phyloP scores from a whole-genome alignment of 35 echinoderm and acorn worm species.

The Lytechinus pictus region DNA sequence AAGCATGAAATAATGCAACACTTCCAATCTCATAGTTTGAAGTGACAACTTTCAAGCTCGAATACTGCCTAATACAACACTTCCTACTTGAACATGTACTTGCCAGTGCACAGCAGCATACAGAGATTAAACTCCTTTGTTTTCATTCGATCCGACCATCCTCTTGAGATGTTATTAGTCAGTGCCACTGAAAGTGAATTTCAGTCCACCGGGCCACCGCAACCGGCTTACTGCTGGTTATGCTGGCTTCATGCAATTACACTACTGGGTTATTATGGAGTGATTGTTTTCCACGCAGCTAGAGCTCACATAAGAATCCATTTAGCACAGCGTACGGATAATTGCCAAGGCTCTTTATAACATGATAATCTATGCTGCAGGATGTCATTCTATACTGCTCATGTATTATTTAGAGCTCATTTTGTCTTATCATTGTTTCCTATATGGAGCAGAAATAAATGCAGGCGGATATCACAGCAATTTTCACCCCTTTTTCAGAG shows the following conservation, averaged over 20 bases:
- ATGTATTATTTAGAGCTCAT: not conserved
- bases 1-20: not conserved
- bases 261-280: not conserved
- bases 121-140: not conserved
- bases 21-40: not conserved
- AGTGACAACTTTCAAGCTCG: not conserved
- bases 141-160: not conserved
- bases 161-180: not conserved
- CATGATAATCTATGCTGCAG: not conserved
- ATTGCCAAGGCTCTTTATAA: not conserved
- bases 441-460: not conserved
- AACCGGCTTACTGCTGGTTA: not conserved
- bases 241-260: not conserved
- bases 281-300: conserved; percentile 6
- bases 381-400: not conserved
- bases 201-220: not conserved
- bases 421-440: not conserved
- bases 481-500: not conserved
- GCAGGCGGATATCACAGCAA: not conserved
- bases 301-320: not conserved
- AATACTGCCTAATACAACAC: not conserved
- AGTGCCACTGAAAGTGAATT: not conserved
- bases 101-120: not conserved
- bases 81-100: not conserved
- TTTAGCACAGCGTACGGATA: not conserved